phyloP scores from a whole-genome alignment of 2,888 invertebrate species.

The Elegia similella region DNA sequence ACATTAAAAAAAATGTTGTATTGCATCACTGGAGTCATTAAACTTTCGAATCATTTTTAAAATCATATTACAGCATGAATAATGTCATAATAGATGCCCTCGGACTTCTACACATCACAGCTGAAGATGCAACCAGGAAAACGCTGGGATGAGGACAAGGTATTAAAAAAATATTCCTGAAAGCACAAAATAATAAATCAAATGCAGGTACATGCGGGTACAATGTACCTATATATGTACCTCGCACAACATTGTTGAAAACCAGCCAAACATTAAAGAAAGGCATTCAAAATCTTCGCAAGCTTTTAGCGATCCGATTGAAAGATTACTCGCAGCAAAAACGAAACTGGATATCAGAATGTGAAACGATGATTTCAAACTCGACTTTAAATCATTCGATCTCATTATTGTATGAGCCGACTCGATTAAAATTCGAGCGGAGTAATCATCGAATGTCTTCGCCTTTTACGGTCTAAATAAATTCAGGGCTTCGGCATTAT shows the following conservation, averaged over 20 bases:
- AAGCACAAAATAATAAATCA: no score
- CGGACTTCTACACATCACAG: no score
- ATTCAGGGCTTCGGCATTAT: slow-evolving; percentile 1
- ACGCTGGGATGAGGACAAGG: no score
- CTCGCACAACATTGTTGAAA: neutral
- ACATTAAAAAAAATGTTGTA: no score
- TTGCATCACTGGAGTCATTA: no score
- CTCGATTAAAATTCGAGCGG: slow-evolving; percentile 14
- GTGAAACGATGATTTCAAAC: slow-evolving; percentile 12
- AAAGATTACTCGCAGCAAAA: slow-evolving; percentile 16
- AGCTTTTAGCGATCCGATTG: slow-evolving; percentile 11
- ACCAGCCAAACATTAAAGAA: neutral
- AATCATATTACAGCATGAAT: no score
- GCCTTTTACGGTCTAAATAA: slow-evolving; percentile 1
- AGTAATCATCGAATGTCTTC: slow-evolving; percentile 13
- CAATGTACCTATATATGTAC: neutral
- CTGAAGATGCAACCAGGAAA: no score
- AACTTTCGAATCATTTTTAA: no score
- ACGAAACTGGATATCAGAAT: slow-evolving; percentile 14
- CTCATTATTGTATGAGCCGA: slow-evolving; percentile 13
- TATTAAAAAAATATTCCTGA: no score
- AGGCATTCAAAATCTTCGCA: slow-evolving; percentile 5
- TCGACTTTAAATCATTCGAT: slow-evolving; percentile 15
- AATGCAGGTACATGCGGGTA: no score
- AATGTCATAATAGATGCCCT: no score